Evolutionary conservation across 2,113 vertebrate species (phyloP).

Genomic region (Cebidichthys violaceus): DNA sequence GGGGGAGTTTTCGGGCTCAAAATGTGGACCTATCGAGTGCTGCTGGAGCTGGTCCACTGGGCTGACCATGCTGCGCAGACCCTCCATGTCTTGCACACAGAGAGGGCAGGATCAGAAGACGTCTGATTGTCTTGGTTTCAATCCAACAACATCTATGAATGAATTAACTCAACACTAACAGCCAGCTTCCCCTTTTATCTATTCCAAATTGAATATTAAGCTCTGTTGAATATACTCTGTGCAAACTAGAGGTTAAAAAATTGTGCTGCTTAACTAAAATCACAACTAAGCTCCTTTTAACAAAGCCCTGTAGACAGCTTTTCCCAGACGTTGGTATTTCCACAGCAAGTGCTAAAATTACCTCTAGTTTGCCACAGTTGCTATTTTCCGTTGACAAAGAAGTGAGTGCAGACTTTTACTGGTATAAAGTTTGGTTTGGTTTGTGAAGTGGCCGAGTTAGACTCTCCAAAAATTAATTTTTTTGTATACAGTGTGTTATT

Average conservation of each 20-base stretch:
- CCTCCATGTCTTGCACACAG: conserved; percentile 77
- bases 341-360: conserved; percentile 63
- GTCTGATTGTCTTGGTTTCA: conserved; percentile 47
- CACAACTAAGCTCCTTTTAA: conserved; percentile 62
- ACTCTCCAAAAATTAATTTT: conserved; percentile 16
- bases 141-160: conserved; percentile 12
- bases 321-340: conserved; percentile 72
- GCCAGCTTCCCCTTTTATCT: conserved; percentile 51
- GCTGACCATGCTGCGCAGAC: conserved; percentile 77
- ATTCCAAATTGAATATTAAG: conserved; percentile 29
- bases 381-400: conserved; percentile 45
- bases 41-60: conserved; percentile 85
- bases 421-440: conserved; percentile 29
- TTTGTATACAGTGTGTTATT: conserved; percentile 58
- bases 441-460: conserved; percentile 32
- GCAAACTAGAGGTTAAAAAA: conserved; percentile 38
- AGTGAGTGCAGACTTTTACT: conserved; percentile 10
- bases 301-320: conserved; percentile 53
- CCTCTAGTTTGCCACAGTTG: conserved; percentile 60
- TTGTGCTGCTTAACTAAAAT: conserved; percentile 47
- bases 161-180: conserved; percentile 61
- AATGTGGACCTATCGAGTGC: conserved; percentile 83
- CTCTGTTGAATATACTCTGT: conserved; percentile 36
- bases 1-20: conserved; percentile 77
- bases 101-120: conserved; percentile 65